A percentile compares a stretch with the other conserved stretches of the same genome.
These are phyloP conservation scores for Apamea sordens DNA, from an alignment of 2,888 invertebrate species.

Conservation along the genomic window DNA sequence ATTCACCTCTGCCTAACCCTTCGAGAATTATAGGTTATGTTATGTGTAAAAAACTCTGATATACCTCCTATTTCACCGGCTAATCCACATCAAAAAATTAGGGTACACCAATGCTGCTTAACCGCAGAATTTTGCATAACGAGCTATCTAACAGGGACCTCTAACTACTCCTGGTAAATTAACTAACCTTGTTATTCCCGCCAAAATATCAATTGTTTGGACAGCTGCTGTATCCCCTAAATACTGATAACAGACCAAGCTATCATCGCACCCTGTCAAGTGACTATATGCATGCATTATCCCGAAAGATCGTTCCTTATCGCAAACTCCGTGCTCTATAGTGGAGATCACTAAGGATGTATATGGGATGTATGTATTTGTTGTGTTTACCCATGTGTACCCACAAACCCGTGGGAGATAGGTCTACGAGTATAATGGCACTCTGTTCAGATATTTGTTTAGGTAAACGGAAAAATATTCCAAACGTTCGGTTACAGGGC, in stretches of 20 bases:
- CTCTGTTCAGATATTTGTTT: not conserved
- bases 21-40: not conserved
- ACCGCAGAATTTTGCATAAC: not conserved
- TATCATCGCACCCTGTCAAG: conserved; percentile 44
- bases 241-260: conserved; percentile 38
- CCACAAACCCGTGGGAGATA: not conserved
- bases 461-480: not conserved
- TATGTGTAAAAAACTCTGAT: not conserved
- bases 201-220: conserved; percentile 40
- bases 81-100: too few relatives aligned
- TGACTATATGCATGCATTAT: conserved; percentile 61
- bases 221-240: conserved; percentile 44
- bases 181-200: not conserved
- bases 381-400: not conserved
- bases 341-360: conserved; percentile 19
- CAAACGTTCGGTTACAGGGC: not conserved
- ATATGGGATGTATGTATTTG: conserved; percentile 6
- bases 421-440: not conserved
- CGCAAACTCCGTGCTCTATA: conserved; percentile 31
- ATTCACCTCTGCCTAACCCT: not conserved
- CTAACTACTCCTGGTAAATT: not conserved
- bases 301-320: conserved; percentile 51
- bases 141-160: not conserved
- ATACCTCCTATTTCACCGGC: not conserved
- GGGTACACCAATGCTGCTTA: not conserved